Evolutionary conservation across 2,113 vertebrate genomes (phyloP), one percentile per base, ranked within the genome.

Genomic region (Neotoma lepida): DNA sequence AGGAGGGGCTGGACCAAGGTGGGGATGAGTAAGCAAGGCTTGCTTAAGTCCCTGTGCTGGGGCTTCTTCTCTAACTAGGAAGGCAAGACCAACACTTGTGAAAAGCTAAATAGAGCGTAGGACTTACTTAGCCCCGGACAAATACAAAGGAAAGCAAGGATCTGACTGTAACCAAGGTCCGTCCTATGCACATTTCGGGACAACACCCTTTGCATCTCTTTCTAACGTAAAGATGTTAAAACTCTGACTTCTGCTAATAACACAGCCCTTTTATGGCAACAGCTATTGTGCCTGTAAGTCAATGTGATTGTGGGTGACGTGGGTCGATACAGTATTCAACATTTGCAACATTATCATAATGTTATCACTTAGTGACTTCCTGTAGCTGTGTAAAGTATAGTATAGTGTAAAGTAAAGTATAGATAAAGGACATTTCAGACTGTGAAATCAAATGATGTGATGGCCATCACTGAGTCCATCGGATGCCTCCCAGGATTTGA

Each of bases 231-330:
- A 58, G 2, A 18, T 18, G 35, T 1, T 68, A 78, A 20, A 51
- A 86, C 64, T 12, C 30, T 87, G 7, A 28, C 33, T n/a, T 58
- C 71, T 71, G 24, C 88, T 54, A 58, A 10, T 56, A 51, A 30
- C 24, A 54, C 15, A 33, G 74, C 56, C 12, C 86, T 91, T 76
- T 93, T 93, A 63, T 24, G 41, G 51, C 82, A 92, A 58, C 8
- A 41, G 49, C 13, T 77, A 13, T 64, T 26, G 54, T 71, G 44
- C 63, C 68, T 24, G 80, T 17, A 88, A 78, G 70, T 61, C 6
- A 41, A 1, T 33, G 10, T 73, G 86, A 74, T 56, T 14, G 92
- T 58, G 90, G 0, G 0, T 88, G 10, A 82, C 39, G 90, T 92
- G 51, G 33, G 26, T 44, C 6, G 9, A 41, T 18, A 3, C 28